Base-by-base conservation (phyloP, 2,797 vertebrate genomes). In the Oceanodroma leucorhoa region DNA sequence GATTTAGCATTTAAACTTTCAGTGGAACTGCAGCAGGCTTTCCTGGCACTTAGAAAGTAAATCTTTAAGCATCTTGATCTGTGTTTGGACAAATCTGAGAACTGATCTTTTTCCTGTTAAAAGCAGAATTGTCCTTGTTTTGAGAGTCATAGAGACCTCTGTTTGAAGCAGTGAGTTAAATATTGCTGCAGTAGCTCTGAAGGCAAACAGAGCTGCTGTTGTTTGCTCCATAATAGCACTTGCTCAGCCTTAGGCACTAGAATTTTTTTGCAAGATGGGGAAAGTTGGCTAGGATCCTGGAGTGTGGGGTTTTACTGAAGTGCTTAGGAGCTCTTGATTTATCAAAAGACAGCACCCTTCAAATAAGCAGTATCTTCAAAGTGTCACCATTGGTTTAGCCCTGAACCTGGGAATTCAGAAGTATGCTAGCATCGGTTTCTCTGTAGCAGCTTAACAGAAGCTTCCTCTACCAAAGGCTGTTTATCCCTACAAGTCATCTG, bases 141-240 rank as follows among this genome's bases (percentile, higher is more conserved):
- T 55, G 38, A 41, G 67, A 86, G 19, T 57, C 32, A 27, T 27
- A 7, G 78, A 83, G 61, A 65, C 26, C 27, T 93, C 61, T 91
- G 30, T 89, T 71, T 79, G 89, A 90, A 97, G 76, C 90, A 92
- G 48, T 43, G 94, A 96, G 92, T 97, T 97, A 95, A 97, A 96
- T 96, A 95, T 81, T 96, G 83, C 76, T 95, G 88, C 89, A 93
- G 76, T 88, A 77, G 75, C 90, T 94, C 65, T 94, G 90, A 90
- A 95, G 86, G 77, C 94, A 97, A 94, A 98, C 97, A 98, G 94
- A 98, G 96, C 89, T 95, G 62, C 96, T 6, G 93, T 98, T 98
- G 95, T 98, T 82, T 96, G 85, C 53, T 61, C 64, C 91, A 97
- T 97, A 98, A 94, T 97, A 96, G 77, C 96, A 93, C 90, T 97